Evolutionary conservation across 2,113 vertebrate genomes (phyloP).

Genomic region (Butorides virescens): DNA sequence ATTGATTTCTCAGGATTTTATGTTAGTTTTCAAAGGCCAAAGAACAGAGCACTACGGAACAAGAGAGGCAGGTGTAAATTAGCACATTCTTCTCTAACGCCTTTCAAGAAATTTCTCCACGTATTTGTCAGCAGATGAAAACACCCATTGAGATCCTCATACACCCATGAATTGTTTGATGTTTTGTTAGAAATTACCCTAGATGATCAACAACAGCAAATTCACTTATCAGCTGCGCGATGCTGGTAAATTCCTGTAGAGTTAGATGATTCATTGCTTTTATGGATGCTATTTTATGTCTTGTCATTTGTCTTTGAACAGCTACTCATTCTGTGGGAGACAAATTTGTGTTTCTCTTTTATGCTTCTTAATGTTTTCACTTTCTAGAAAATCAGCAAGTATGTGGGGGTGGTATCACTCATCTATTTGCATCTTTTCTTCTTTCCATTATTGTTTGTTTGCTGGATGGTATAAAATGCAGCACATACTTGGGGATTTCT

Average conservation of each 20-base stretch:
- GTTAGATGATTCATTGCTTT: constrained; percentile 51
- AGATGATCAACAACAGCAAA: constrained; percentile 4
- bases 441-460: not conserved
- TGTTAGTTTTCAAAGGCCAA: not conserved
- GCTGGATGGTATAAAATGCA: not conserved
- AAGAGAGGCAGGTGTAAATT: not conserved
- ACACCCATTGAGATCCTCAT: not conserved
- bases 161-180: not conserved
- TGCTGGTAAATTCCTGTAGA: constrained; percentile 41
- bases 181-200: constrained; percentile 33
- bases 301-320: constrained; percentile 53
- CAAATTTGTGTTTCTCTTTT: not conserved
- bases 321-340: not conserved
- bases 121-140: not conserved
- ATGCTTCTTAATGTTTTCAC: not conserved
- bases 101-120: not conserved
- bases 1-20: not conserved
- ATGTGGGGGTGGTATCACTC: not conserved
- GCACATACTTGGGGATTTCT: not conserved
- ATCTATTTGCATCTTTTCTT: not conserved
- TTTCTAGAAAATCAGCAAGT: not conserved
- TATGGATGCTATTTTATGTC: constrained; percentile 40
- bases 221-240: constrained; percentile 30
- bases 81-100: not conserved
- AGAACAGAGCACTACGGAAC: not conserved